phyloP scores from a whole-genome alignment of 2,113 vertebrate species.

The Eira barbara region DNA sequence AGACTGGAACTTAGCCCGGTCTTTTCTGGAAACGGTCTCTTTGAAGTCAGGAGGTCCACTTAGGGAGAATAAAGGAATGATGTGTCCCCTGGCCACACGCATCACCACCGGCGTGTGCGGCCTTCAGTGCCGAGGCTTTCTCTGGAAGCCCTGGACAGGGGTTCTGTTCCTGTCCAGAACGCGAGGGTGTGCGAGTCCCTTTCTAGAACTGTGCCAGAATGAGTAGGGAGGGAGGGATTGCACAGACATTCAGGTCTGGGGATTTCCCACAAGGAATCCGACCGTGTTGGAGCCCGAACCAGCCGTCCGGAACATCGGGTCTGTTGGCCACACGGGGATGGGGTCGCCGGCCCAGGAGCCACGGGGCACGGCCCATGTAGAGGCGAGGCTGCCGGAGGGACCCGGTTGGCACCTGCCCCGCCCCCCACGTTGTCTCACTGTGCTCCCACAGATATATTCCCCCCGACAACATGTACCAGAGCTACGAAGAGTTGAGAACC shows the following conservation, averaged over 20 bases:
- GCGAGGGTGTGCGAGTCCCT: rapidly evolving
- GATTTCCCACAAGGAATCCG: too few species aligned
- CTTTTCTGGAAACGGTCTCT: neutral
- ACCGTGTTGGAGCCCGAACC: too few species aligned
- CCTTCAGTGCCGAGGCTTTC: neutral
- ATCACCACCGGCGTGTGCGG: rapidly evolving
- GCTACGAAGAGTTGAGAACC: neutral
- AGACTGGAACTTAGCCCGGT: neutral
- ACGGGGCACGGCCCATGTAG: neutral
- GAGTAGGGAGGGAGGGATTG: neutral
- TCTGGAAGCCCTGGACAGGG: neutral
- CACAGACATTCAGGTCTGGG: neutral
- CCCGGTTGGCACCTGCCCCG: too few species aligned
- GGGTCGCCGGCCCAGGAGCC: neutral
- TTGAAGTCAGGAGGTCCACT: neutral
- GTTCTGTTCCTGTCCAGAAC: neutral
- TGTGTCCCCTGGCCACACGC: too few species aligned
- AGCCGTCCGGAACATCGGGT: rapidly evolving
- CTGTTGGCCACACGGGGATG: rapidly evolving
- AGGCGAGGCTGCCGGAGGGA: too few species aligned
- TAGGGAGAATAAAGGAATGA: neutral
- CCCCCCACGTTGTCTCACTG: rapidly evolving
- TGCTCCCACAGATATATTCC: neutral
- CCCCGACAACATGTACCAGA: neutral
- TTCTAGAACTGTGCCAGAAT: neutral